phyloP scores from a whole-genome alignment of 2,888 invertebrate species.

The Candidula unifasciata region DNA sequence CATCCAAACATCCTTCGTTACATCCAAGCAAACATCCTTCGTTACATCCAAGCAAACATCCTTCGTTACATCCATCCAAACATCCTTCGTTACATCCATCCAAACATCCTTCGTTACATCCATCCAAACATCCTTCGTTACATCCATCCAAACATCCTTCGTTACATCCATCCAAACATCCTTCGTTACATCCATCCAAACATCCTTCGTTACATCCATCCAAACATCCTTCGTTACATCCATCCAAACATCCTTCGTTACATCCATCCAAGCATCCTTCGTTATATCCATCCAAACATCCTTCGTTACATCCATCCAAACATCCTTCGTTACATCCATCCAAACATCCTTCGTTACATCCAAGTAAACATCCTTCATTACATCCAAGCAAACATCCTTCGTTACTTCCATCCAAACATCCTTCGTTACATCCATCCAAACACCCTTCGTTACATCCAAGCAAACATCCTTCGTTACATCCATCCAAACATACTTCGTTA shows the following conservation, averaged over 20 bases:
- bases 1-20: not conserved
- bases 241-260: not conserved
- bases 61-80: not conserved
- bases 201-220: not conserved
- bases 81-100: not conserved
- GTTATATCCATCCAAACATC: not conserved
- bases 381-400: not conserved
- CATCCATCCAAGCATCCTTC: not conserved
- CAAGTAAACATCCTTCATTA: not conserved
- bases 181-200: not conserved
- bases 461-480: not conserved
- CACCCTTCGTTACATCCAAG: not conserved
- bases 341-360: conserved; percentile 3
- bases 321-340: not conserved
- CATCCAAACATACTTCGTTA: too few species aligned
- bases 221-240: not conserved
- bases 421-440: not conserved
- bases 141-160: not conserved
- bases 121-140: not conserved
- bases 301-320: not conserved
- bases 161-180: not conserved
- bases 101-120: not conserved
- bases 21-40: not conserved
- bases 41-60: not conserved
- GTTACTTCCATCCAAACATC: not conserved